Percentiles rank a stretch among this genome's conserved stretches.
Evolutionary conservation across 2,888 invertebrate species (phyloP).

Genomic region (Lacanobia oleracea): DNA sequence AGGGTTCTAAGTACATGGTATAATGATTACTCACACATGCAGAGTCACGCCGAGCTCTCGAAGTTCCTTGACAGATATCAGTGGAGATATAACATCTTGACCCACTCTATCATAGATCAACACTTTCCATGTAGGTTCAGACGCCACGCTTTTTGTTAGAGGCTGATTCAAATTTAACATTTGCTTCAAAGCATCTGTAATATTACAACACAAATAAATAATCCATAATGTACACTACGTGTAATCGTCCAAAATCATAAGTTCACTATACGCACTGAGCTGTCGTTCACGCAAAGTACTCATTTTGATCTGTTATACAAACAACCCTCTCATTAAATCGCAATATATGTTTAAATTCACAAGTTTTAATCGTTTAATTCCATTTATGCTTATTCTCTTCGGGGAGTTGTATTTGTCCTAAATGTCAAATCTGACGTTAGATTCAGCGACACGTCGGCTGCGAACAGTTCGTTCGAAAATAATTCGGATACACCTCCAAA

Average conservation of each 20-base stretch:
- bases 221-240: constrained; percentile 48
- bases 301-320: constrained; percentile 55
- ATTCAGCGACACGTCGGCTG: constrained; percentile 62
- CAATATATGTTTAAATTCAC: constrained; percentile 37
- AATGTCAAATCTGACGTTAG: constrained; percentile 64
- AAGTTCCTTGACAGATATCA: constrained; percentile 98
- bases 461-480: constrained; percentile 42
- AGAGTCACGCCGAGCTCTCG: constrained; percentile 99
- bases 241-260: constrained; percentile 47
- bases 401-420: constrained; percentile 48
- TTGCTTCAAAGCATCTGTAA: constrained; percentile 97
- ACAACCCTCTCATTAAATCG: constrained; percentile 53
- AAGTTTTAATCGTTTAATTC: constrained; percentile 41
- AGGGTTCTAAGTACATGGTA: background rate
- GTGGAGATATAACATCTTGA: constrained; percentile 99
- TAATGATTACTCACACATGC: constrained; percentile 95
- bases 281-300: constrained; percentile 74
- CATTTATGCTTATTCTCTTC: constrained; percentile 51
- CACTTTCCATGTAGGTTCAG: constrained; percentile 99
- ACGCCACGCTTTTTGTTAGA: constrained; percentile 93
- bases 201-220: constrained; percentile 57
- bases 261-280: constrained; percentile 70
- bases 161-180: constrained; percentile 98
- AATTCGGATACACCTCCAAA: constrained; percentile 16
- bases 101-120: constrained; percentile 98